Evolutionary conservation across 2,797 vertebrate species (phyloP).

Genomic region (Halcyon chelicuti): DNA sequence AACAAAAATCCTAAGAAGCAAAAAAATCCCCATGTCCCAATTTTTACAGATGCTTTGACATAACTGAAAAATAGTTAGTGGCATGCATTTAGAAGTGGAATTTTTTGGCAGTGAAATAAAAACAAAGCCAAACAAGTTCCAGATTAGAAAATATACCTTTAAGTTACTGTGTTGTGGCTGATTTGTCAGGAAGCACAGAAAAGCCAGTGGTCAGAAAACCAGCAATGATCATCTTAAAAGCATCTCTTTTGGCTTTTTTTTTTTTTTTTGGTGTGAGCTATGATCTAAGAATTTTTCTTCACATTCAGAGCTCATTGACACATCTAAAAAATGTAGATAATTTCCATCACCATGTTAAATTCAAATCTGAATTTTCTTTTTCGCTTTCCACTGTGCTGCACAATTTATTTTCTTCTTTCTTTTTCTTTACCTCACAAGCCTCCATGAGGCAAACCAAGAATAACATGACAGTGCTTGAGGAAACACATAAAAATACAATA

Average conservation of each 20-base stretch:
- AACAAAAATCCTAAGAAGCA: background rate
- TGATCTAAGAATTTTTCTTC: background rate
- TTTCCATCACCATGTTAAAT: background rate
- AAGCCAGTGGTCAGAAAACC: background rate
- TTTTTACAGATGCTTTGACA: background rate
- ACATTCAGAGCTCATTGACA: background rate
- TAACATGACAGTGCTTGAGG: background rate
- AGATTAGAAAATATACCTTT: background rate
- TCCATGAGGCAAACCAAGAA: background rate
- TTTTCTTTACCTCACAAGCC: background rate
- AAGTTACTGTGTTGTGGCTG: background rate
- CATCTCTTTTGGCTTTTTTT: background rate
- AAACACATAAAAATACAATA: background rate
- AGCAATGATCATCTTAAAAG: background rate
- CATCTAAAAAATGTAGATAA: background rate
- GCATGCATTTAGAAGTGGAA: background rate
- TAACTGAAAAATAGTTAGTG: background rate
- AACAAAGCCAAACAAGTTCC: background rate
- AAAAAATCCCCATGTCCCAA: fast-evolving
- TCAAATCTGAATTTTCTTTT: background rate
- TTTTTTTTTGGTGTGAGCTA: background rate
- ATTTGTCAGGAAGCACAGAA: background rate
- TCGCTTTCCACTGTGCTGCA: background rate
- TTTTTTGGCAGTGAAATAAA: background rate
- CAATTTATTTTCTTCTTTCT: background rate